These are phyloP conservation scores for Phenganax stokvisi DNA, from an alignment of 92 coral and sea anemone genomes.

Conservation along the genomic window DNA sequence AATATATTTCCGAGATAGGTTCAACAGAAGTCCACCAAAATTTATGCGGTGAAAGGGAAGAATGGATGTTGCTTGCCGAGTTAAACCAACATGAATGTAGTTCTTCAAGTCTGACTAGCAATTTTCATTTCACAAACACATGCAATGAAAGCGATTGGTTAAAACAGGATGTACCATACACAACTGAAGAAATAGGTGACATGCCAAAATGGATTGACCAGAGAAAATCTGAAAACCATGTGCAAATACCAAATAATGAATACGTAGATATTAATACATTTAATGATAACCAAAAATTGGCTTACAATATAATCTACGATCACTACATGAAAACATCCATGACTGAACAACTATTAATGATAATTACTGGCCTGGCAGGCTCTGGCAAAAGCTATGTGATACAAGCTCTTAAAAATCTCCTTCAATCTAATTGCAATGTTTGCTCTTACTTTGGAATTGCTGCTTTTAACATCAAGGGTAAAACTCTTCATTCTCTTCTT, in stretches of 20 bases:
- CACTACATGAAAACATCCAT: constrained; percentile 27
- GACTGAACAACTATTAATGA: constrained; percentile 10
- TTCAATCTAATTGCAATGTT: constrained; percentile 37
- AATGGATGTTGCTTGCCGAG: constrained; percentile 66
- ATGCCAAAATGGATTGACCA: constrained; percentile 25
- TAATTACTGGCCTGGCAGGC: constrained; percentile 17
- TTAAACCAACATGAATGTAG: constrained; percentile 27
- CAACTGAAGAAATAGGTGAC: constrained; percentile 38
- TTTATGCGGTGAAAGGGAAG: constrained; percentile 45
- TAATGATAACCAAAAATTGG: constrained; percentile 53
- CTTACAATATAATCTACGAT: constrained; percentile 48
- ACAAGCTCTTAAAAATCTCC: constrained; percentile 45
- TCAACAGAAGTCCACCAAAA: constrained; percentile 12
- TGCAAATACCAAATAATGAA: constrained; percentile 11
- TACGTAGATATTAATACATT: constrained; percentile 40
- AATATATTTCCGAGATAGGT: neutral
- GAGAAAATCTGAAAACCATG: constrained; percentile 8
- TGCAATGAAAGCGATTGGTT: constrained; percentile 46
- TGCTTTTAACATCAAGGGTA: constrained; percentile 27
- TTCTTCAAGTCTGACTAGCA: neutral
- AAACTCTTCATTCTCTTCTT: constrained; percentile 19
- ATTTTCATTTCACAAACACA: constrained; percentile 34
- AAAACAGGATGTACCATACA: constrained; percentile 35
- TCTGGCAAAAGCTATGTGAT: constrained; percentile 25
- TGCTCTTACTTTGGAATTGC: constrained; percentile 47